Conservation (phyloP, 2,797 vertebrate species). For the Brachyalestes nurse region DNA sequence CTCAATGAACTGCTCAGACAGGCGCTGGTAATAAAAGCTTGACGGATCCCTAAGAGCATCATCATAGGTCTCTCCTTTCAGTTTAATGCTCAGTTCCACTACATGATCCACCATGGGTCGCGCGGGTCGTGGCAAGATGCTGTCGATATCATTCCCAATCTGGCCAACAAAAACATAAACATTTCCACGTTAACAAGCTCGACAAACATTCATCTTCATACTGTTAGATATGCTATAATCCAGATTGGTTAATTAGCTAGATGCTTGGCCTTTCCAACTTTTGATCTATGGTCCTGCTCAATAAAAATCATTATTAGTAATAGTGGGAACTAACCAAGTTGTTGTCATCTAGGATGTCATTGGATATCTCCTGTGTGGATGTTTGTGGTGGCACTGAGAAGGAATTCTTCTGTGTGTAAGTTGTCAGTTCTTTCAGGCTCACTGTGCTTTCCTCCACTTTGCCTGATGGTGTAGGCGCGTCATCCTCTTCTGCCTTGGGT, state of each 20-base stretch:
- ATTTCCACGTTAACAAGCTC: not conserved
- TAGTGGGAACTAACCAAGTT: slow-evolving; percentile 74
- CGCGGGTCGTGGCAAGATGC: slow-evolving; percentile 67
- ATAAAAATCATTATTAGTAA: not conserved
- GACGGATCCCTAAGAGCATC: slow-evolving; percentile 82
- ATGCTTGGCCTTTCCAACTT: not conserved
- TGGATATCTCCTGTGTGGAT: slow-evolving; percentile 51
- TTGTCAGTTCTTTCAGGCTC: slow-evolving; percentile 60
- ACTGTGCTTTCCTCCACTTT: slow-evolving; percentile 51
- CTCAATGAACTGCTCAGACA: slow-evolving; percentile 81
- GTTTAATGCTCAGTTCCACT: slow-evolving; percentile 86
- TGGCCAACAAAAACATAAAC: slow-evolving; percentile 18
- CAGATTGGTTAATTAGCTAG: not conserved
- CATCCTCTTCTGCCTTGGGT: slow-evolving; percentile 8
- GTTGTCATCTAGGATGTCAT: slow-evolving; percentile 61
- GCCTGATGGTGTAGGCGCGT: slow-evolving; percentile 2
- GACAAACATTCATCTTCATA: not conserved
- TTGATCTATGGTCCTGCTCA: too few species aligned
- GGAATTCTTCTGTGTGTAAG: slow-evolving; percentile 53
- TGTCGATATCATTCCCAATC: slow-evolving; percentile 88
- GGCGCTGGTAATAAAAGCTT: slow-evolving; percentile 74
- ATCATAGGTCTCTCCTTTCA: slow-evolving; percentile 81
- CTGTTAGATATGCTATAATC: not conserved
- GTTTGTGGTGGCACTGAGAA: slow-evolving; percentile 28
- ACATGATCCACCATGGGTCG: slow-evolving; percentile 79